Conservation (phyloP, 2,888 invertebrate species). For the Philereme vetulata region DNA sequence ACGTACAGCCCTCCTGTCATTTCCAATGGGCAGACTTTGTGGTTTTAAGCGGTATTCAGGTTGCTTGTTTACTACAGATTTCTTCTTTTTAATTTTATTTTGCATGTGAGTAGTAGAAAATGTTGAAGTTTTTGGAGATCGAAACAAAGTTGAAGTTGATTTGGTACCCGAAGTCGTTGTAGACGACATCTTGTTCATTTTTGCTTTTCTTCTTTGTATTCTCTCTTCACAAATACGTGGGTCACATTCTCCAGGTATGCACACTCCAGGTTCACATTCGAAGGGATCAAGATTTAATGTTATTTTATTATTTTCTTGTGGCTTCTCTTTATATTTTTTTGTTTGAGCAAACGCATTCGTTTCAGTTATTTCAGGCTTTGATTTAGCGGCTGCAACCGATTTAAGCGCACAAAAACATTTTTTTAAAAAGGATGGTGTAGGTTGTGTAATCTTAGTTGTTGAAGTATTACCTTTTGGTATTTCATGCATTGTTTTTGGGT, state of each 20-base stretch:
- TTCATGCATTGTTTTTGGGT: too few species aligned
- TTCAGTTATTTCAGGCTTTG: conserved; percentile 1
- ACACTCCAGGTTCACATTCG: conserved; percentile 47
- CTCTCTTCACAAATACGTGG: conserved; percentile 46
- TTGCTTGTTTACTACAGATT: conserved; percentile 7
- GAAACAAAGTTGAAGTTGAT: conserved; percentile 11
- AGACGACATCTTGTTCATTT: conserved; percentile 15
- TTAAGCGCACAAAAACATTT: conserved; percentile 15
- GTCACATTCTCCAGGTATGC: conserved; percentile 52
- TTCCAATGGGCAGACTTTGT: conserved; percentile 3
- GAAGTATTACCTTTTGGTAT: too few species aligned
- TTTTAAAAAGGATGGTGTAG: conserved; percentile 1
- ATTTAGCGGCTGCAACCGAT: conserved; percentile 1
- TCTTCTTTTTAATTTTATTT: conserved; percentile 5
- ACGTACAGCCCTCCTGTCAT: conserved; percentile 28
- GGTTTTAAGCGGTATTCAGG: conserved; percentile 3
- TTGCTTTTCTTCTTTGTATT: conserved; percentile 43
- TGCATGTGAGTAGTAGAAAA: conserved; percentile 6
- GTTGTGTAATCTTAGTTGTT: too few species aligned
- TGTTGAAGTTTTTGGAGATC: conserved; percentile 9
- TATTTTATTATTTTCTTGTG: too few species aligned
- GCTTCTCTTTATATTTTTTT: conserved; percentile 10
- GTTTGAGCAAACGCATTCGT: conserved; percentile 14
- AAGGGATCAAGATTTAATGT: conserved; percentile 22
- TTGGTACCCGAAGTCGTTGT: conserved; percentile 20